Conservation (phyloP, 2,797 vertebrate genomes). For the Eremophila alpestris region DNA sequence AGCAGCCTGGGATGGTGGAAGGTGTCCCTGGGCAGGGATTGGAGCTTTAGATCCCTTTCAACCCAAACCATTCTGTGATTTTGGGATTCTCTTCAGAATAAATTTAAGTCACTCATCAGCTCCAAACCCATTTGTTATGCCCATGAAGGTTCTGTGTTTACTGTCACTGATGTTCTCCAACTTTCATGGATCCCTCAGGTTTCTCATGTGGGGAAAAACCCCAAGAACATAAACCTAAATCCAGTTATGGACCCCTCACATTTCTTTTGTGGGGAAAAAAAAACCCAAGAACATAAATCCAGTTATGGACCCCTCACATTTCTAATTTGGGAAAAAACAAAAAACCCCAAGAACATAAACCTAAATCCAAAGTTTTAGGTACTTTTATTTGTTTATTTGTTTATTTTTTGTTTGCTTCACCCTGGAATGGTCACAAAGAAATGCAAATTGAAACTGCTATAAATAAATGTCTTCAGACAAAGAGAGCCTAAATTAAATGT, state of each 20-base stretch:
- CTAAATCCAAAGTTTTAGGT: background rate
- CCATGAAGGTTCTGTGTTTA: background rate
- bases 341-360: background rate
- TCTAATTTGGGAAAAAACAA: background rate
- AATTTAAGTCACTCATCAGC: background rate
- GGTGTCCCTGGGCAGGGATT: background rate
- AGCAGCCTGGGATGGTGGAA: rapidly evolving
- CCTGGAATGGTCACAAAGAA: background rate
- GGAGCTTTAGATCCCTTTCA: background rate
- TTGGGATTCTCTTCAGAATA: background rate
- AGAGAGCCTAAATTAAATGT: background rate
- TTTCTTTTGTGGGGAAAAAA: too few species aligned
- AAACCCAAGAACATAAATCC: too few species aligned
- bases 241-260: too few species aligned
- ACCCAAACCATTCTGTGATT: background rate
- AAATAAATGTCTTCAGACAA: background rate
- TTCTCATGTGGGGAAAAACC: background rate
- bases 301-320: too few species aligned
- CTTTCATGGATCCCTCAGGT: background rate
- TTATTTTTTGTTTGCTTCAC: background rate
- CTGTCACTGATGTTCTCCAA: background rate
- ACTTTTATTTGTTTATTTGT: background rate
- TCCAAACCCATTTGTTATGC: background rate
- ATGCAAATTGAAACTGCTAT: background rate
- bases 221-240: background rate